Evolutionary conservation across 2,113 vertebrate genomes (phyloP).

Genomic region (Thamnaconus septentrionalis): DNA sequence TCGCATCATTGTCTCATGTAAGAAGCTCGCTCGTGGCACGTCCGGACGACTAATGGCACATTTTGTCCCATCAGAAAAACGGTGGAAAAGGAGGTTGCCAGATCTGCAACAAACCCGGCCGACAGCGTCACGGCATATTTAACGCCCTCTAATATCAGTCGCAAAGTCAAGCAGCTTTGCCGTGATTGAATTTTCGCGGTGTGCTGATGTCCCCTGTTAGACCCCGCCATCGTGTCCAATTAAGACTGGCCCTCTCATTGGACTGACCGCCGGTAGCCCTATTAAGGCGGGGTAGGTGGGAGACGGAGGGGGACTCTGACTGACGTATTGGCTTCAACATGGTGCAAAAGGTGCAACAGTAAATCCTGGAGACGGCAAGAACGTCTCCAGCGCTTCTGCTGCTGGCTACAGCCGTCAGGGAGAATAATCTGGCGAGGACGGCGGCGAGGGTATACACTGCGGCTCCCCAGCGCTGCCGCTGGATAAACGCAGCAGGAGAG

Average conservation of each 20-base stretch:
- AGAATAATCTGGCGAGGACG: neutral
- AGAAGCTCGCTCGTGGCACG: no score
- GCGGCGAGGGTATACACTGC: slow-evolving; percentile 10
- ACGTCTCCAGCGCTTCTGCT: no score
- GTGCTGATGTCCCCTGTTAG: slow-evolving; percentile 64
- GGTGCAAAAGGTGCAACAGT: slow-evolving; percentile 40
- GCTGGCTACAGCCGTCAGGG: neutral
- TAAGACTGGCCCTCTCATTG: slow-evolving; percentile 61
- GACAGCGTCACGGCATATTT: slow-evolving; percentile 65
- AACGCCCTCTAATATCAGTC: slow-evolving; percentile 75
- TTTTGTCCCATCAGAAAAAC: neutral
- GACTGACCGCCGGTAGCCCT: slow-evolving; percentile 52
- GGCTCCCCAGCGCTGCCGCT: neutral
- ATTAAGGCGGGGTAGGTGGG: slow-evolving; percentile 31
- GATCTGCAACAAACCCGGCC: slow-evolving; percentile 31
- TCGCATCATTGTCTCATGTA: no score
- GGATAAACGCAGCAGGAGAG: slow-evolving; percentile 29
- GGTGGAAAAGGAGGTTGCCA: neutral
- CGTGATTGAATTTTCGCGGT: slow-evolving; percentile 68
- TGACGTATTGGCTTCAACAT: slow-evolving; percentile 70
- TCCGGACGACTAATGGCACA: no score
- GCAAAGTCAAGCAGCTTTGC: slow-evolving; percentile 64
- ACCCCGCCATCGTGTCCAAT: slow-evolving; percentile 76
- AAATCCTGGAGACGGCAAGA: slow-evolving; percentile 56
- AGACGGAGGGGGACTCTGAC: slow-evolving; percentile 21